These are phyloP conservation scores for Apomyelois bistriatella DNA, from an alignment of 2,888 invertebrate species.

Conservation along the genomic window DNA sequence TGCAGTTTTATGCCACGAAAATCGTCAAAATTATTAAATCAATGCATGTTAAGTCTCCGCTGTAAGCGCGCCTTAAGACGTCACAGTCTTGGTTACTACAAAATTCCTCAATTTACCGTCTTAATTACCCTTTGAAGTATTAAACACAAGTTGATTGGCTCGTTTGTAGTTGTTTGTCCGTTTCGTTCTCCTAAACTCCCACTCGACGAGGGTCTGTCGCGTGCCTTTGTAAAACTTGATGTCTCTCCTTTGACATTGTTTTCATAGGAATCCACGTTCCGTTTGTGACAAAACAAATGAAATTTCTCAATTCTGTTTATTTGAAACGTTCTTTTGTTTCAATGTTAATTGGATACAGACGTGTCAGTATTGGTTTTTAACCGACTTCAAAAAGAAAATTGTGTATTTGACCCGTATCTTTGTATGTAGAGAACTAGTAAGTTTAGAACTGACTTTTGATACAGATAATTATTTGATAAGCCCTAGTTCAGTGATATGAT, in stretches of 20 bases:
- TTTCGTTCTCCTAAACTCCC: not conserved
- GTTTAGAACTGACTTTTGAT: too few relatives aligned
- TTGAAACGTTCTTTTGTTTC: not conserved
- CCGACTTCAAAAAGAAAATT: too few relatives aligned
- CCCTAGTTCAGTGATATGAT: too few relatives aligned
- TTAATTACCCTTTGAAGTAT: constrained; percentile 9
- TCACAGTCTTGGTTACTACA: not conserved
- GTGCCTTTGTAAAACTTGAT: not conserved
- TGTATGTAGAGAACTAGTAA: too few relatives aligned
- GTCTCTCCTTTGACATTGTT: not conserved
- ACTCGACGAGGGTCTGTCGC: not conserved
- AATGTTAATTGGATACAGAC: not conserved
- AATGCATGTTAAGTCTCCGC: too few relatives aligned
- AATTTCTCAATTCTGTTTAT: not conserved
- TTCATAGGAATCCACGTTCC: not conserved
- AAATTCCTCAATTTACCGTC: not conserved
- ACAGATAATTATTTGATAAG: too few relatives aligned
- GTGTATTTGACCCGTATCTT: too few relatives aligned
- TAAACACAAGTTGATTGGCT: not conserved
- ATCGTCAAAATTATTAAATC: too few relatives aligned
- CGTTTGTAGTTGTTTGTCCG: not conserved
- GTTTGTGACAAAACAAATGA: not conserved
- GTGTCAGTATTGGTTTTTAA: too few relatives aligned
- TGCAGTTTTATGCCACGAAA: too few relatives aligned
- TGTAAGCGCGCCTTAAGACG: not conserved